Base-by-base conservation (phyloP, 2,113 vertebrate genomes). In the Psittacara wagleri region DNA sequence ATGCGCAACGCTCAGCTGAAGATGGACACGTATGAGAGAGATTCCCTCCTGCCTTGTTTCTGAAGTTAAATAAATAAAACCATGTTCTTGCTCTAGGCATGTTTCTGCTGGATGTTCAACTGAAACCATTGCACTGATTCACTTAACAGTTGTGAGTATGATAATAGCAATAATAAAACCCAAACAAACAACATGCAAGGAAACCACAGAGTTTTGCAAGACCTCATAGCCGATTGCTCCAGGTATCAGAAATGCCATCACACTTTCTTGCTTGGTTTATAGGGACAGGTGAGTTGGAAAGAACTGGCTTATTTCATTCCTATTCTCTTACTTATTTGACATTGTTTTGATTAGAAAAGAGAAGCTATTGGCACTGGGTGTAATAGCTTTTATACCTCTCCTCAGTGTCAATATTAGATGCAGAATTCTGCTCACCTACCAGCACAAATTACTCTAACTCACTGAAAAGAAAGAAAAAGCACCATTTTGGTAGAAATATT, bases 51-150 rank as follows among this genome's bases (percentile, higher is more conserved):
- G 31, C 54, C 67, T 61, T 25, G 22, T 68, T 68, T 83, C 74
- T 87, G 46, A 85, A 95, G 88, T 83, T 94, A 91, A 94, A 93
- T 90, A 97, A 94, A 92, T 68, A 94, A 94, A 92, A 22, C 8
- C 35, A 39, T 72, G 59, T 63, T 95, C 94, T 94, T 91, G 95
- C 95, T 96, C 68, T 23, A 87, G 96, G 96, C 94, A 57, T 69
- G 63, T 92, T 97, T 92, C 89, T 95, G 85, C 91, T 86, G 43
- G 7, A 83, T 92, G 79, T 83, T 87, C 78, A 89, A 91, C 82
- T 76, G 54, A 86, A 91, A 49, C 75, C 91, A 86, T 78, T 62
- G 24, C 85, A 72, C 80, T 11, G 3, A 96, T 94, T 95, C 92
- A 85, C 94, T 95, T 88, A 96, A 78, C 83, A 94, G 74, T 87